Conservation (phyloP, 2,113 vertebrate genomes). For the Pyrgilauda ruficollis region DNA sequence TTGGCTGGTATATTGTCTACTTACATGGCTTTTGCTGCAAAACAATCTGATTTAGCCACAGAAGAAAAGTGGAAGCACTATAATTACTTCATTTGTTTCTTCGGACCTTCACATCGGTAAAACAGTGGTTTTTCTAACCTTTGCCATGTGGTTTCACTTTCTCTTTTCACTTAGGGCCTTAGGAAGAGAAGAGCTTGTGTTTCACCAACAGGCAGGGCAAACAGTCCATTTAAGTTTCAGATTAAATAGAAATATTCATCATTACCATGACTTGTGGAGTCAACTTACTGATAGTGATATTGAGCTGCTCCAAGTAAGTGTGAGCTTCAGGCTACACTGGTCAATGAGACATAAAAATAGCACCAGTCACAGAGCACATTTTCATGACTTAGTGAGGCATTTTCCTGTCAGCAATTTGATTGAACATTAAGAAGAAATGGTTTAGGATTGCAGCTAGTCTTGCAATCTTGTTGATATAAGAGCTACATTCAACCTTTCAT, state of each 20-base stretch:
- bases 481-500: background rate
- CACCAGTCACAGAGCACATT: constrained; percentile 7
- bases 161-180: background rate
- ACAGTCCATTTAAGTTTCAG: background rate
- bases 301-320: background rate
- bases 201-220: background rate
- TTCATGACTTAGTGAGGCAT: constrained; percentile 23
- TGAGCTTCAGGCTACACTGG: background rate
- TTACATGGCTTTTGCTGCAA: background rate
- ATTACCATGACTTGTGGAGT: background rate
- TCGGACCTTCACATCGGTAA: background rate
- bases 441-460: constrained; percentile 3
- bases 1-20: background rate
- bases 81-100: background rate
- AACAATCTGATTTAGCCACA: background rate
- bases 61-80: background rate
- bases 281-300: background rate
- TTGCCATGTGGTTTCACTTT: background rate
- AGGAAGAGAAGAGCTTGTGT: background rate
- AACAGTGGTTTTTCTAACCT: background rate
- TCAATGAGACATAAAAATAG: constrained; percentile 48
- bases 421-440: background rate
- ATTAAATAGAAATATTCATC: constrained; percentile 4
- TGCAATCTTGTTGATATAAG: background rate
- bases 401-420: constrained; percentile 29